phyloP scores from a whole-genome alignment of 2,113 vertebrate species.

The Columba livia region DNA sequence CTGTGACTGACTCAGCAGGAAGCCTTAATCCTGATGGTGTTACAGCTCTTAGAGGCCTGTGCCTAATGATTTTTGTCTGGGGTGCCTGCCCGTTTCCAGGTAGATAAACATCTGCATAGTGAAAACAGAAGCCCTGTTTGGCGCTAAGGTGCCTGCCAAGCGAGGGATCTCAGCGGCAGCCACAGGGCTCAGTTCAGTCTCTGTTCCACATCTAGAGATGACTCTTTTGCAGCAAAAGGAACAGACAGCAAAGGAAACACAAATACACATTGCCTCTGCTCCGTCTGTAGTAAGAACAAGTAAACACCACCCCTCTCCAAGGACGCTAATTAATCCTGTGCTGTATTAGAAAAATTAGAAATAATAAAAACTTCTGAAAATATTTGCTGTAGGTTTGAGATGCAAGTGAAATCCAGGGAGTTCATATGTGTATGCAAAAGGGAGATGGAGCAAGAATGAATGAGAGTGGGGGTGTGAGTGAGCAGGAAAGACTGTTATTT shows the following conservation, averaged over 20 bases:
- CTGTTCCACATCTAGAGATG: background rate
- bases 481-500: constrained; percentile 29
- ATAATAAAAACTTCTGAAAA: background rate
- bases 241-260: background rate
- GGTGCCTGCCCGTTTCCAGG: constrained; percentile 30
- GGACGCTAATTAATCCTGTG: background rate
- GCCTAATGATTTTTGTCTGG: constrained; percentile 30
- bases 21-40: constrained; percentile 19
- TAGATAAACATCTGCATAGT: background rate
- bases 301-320: background rate
- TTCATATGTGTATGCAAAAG: background rate
- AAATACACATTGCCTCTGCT: background rate
- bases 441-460: background rate
- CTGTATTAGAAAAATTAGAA: background rate
- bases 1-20: constrained; percentile 20
- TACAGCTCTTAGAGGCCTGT: background rate
- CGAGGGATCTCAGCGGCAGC: background rate
- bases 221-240: background rate
- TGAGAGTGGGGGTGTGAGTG: background rate
- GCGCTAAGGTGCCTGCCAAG: background rate
- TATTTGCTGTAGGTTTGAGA: background rate
- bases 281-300: background rate
- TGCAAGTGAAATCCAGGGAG: background rate
- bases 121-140: constrained; percentile 7
- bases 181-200: background rate